Evolutionary conservation across 2,797 vertebrate genomes (phyloP).

Genomic region (Dallia pectoralis): DNA sequence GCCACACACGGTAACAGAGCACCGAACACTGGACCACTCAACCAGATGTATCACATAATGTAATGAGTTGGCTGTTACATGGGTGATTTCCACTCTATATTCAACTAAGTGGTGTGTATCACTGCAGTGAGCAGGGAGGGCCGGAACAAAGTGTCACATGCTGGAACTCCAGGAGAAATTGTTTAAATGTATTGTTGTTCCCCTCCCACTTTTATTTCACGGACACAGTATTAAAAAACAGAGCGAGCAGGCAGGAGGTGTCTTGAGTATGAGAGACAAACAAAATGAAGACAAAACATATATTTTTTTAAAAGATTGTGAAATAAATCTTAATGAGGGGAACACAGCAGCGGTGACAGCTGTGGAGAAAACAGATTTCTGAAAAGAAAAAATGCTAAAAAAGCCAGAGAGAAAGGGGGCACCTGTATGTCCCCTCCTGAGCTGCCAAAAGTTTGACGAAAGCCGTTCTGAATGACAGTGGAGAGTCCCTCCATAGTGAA

Average conservation of each 20-base stretch:
- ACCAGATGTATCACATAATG: no score
- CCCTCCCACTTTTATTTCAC: background rate
- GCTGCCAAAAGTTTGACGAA: conserved; percentile 95
- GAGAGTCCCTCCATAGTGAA: conserved; percentile 98
- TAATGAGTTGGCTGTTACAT: no score
- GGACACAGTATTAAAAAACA: background rate
- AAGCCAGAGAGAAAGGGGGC: conserved; percentile 73
- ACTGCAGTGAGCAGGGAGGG: no score
- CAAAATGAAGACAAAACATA: no score
- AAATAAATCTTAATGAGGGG: conserved; percentile 2
- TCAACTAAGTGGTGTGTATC: no score
- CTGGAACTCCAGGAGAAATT: no score
- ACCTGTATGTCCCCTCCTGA: conserved; percentile 98
- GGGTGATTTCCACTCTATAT: no score
- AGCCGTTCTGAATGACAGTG: conserved; percentile 96
- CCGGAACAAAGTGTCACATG: no score
- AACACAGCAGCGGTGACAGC: conserved; percentile 4
- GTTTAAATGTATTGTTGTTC: no score
- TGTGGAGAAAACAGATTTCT: background rate
- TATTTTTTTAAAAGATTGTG: background rate
- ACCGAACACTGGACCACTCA: no score
- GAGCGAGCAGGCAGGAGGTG: background rate
- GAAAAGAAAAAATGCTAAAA: background rate
- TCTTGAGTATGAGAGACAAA: background rate
- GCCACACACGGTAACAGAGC: no score